phyloP scores from a whole-genome alignment of 2,797 vertebrate species.

The Pristis pectinata region DNA sequence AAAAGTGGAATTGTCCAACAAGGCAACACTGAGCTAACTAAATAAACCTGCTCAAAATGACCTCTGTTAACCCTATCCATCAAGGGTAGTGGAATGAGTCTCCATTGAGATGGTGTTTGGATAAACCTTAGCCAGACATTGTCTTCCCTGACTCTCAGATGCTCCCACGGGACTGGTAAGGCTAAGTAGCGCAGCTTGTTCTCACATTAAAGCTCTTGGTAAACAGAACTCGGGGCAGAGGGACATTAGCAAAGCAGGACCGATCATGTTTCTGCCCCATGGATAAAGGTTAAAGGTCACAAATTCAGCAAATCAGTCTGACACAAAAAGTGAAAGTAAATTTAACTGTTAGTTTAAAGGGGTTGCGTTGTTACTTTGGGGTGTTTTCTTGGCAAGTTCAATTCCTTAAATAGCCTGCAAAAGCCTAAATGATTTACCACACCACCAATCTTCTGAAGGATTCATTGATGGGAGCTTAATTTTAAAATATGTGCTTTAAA shows the following conservation, averaged over 20 bases:
- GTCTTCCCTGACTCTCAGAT: constrained; percentile 41
- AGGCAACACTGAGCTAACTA: constrained; percentile 12
- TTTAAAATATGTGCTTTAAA: neutral
- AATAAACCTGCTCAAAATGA: constrained; percentile 40
- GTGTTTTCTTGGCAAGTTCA: neutral
- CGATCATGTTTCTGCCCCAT: constrained; percentile 46
- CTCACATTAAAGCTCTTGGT: constrained; percentile 50
- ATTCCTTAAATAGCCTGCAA: neutral
- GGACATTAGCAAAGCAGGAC: constrained; percentile 46
- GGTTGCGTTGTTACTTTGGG: neutral
- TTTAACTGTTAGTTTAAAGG: constrained; percentile 31
- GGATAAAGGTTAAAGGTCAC: constrained; percentile 54
- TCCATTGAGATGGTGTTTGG: constrained; percentile 44
- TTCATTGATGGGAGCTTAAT: neutral
- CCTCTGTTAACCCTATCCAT: constrained; percentile 45
- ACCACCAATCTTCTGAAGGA: neutral
- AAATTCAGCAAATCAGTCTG: constrained; percentile 56
- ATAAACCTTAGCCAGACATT: constrained; percentile 48
- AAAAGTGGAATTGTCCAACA: constrained; percentile 14
- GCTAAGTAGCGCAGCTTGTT: constrained; percentile 46
- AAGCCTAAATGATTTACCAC: neutral
- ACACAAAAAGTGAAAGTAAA: constrained; percentile 52
- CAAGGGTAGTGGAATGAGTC: constrained; percentile 46
- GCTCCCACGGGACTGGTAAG: constrained; percentile 46
- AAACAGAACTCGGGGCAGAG: constrained; percentile 47